Evolutionary conservation across 2,113 vertebrate species (phyloP), one percentile per base, ranked within the genome.

Genomic region (Mesocricetus auratus): DNA sequence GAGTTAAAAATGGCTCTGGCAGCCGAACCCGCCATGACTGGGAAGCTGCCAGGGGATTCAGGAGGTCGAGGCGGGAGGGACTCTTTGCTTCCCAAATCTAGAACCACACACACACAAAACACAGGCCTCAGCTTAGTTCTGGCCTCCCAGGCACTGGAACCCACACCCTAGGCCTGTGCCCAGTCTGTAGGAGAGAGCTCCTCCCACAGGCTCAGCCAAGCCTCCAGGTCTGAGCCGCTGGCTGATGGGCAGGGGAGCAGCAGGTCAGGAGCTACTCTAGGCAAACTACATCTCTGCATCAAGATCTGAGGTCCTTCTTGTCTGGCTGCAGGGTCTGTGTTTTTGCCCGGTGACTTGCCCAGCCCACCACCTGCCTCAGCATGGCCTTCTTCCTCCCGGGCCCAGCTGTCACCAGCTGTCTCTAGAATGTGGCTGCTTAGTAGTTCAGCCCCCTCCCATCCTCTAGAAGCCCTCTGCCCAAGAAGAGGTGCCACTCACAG

Each of bases 401-500:
- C 94, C 92, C 94, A 73, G 93, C 78, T 93, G 86, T 94, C 90
- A 90, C 87, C 89, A 75, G 87, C 95, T 95, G 94, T 86, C 90
- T 60, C 47, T 60, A 10, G 73, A 96, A 33, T n/a, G 19, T 77
- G 82, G 31, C 95, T 62, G 45, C 91, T 89, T 66, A n/a, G 13
- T 36, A 68, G 39, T 73, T 87, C 64, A 58, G 69, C 86, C 90
- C 83, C 71, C 83, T 47, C 96, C 93, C 81, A 77, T 88, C 79
- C 83, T 93, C 93, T 86, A 83, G 96, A 98, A 98, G 22, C 75
- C 96, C 98, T 97, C 96, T 47, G 0, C 26, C 90, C 97, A 98
- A 97, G 74, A 92, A 10, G 26, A 86, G 97, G 97, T 97, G 66
- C 97, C 98, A 99, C 99, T 99, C 99, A 99, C 99, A 96, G 99